Conservation (phyloP, 2,888 invertebrate species). For the Eurytoma californica region DNA sequence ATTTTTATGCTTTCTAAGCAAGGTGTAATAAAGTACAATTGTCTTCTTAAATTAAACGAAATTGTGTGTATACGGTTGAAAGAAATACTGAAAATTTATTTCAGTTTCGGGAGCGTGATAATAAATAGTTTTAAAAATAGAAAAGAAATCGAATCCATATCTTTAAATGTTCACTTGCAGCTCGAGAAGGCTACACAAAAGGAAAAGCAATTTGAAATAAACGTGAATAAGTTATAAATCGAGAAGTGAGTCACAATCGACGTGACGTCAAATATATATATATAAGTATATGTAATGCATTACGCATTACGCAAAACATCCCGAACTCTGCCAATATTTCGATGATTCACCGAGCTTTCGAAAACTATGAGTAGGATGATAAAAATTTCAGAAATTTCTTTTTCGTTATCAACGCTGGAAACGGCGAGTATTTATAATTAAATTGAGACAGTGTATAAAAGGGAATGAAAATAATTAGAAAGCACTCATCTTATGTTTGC, state of each 20-base stretch:
- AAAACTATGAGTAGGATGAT: background rate
- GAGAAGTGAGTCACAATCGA: conserved; percentile 37
- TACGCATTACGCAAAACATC: conserved; percentile 25
- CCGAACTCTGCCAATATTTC: conserved; percentile 30
- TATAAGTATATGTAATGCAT: conserved; percentile 39
- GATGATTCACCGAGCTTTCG: conserved; percentile 35
- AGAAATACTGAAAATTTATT: too few species aligned
- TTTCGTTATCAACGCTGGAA: too few species aligned
- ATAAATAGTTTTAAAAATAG: background rate
- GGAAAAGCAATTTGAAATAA: conserved; percentile 22
- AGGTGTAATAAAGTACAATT: too few species aligned
- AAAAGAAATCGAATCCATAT: background rate
- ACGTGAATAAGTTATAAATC: conserved; percentile 37
- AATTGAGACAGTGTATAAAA: too few species aligned
- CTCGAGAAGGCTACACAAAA: background rate
- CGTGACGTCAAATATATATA: conserved; percentile 25
- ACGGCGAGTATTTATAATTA: too few species aligned
- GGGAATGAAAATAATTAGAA: too few species aligned
- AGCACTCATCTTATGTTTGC: too few species aligned
- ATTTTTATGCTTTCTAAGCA: too few species aligned
- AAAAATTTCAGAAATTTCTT: too few species aligned
- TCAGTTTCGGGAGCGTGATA: too few species aligned
- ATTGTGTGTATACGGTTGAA: too few species aligned
- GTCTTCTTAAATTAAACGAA: too few species aligned
- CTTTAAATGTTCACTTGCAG: background rate